Base-by-base conservation (phyloP, 2,797 vertebrate genomes). In the Tachyglossus aculeatus region DNA sequence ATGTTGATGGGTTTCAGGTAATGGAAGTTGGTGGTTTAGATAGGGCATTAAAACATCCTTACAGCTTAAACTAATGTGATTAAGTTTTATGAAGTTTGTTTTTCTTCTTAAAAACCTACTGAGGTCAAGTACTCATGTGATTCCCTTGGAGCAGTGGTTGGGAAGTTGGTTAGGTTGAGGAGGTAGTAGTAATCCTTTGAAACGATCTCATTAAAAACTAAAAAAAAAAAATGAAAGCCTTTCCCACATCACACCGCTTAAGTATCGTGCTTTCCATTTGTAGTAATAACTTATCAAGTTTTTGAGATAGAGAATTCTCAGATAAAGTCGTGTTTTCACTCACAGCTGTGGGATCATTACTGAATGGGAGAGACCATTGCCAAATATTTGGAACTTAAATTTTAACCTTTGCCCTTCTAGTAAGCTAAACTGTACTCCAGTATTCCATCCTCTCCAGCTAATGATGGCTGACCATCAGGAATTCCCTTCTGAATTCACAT, bases 51-150 rank as follows among this genome's bases (percentile, higher is more conserved):
- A 92, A 94, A 91, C 90, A 94, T 93, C 92, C 91, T 94, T 90
- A 91, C 87, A 91, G 90, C 90, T 93, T 95, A 90, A 91, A 88
- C 85, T 96, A 96, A 96, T 94, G 92, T 96, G 95, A 96, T 96
- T 96, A 96, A 92, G 88, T 92, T 95, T 95, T 95, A 95, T 95
- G 91, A 95, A 93, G 92, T 96, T 96, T 96, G 94, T 95, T 96
- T 97, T 95, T 94, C 91, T 93, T 94, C 88, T 90, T 93, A 93
- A 90, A 92, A 92, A 89, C 91, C 94, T 93, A 93, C 90, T 91
- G 93, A 94, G 94, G 94, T 95, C 92, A 95, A 91, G 90, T 92
- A 90, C 78, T 91, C 93, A 92, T 88, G 88, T 93, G 89, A 92
- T 90, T 91, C 79, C 55, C 56, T 86, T 74, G 63, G 45, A 86